A percentile compares a stretch with the other conserved stretches of the same genome.
phyloP scores from a whole-genome alignment of 1,140 invertebrate species.

The Mycetomoellerius zeteki region DNA sequence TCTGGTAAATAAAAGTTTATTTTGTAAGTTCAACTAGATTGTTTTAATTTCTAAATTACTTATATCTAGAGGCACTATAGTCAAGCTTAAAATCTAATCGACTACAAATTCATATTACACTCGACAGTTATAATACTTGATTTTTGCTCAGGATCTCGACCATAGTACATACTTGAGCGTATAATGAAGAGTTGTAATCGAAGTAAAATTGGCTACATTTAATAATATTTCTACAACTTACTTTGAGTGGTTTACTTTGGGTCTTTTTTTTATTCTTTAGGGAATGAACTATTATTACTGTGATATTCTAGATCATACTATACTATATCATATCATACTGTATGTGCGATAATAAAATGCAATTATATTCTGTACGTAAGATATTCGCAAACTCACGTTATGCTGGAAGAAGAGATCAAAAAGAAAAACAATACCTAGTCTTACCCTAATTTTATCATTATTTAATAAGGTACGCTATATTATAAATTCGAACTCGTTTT shows the following conservation, averaged over 20 bases:
- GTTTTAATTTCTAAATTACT: conserved; percentile 74
- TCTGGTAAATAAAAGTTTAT: conserved; percentile 77
- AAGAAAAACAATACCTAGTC: conserved; percentile 26
- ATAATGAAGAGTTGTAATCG: conserved; percentile 46
- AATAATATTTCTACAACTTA: conserved; percentile 53
- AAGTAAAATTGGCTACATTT: conserved; percentile 61
- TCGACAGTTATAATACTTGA: conserved; percentile 73
- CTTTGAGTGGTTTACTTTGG: conserved; percentile 50
- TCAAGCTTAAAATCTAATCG: conserved; percentile 81
- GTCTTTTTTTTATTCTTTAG: conserved; percentile 28
- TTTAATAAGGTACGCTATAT: conserved; percentile 32
- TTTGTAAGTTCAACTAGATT: conserved; percentile 74
- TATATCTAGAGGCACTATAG: conserved; percentile 83
- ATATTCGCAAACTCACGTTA: conserved; percentile 26
- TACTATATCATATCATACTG: background rate
- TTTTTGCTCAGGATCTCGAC: conserved; percentile 43
- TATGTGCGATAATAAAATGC: conserved; percentile 45
- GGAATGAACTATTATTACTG: conserved; percentile 13
- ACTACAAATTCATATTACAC: conserved; percentile 73
- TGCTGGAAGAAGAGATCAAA: conserved; percentile 56
- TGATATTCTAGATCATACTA: conserved; percentile 1
- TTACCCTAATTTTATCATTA: conserved; percentile 23
- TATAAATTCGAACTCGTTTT: conserved; percentile 31
- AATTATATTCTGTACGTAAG: conserved; percentile 29
- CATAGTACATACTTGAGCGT: conserved; percentile 59